Evolutionary conservation across 1,140 invertebrate species (phyloP).

Genomic region (Drosophila jambulina): DNA sequence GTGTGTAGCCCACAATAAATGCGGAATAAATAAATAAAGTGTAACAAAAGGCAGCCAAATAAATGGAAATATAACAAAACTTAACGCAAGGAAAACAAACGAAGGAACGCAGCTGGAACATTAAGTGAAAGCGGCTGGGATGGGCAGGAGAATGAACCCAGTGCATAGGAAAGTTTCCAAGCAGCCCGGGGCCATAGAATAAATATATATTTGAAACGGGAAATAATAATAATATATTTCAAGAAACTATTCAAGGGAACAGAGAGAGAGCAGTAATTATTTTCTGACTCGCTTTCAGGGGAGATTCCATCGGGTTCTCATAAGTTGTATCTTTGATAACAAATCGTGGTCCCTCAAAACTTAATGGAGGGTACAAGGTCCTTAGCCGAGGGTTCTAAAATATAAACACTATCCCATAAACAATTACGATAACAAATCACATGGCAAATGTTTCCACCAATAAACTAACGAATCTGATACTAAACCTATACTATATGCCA

Average conservation of each 20-base stretch:
- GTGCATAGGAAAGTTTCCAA: slow-evolving; percentile 1
- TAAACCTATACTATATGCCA: slow-evolving; percentile 23
- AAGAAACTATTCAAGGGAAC: neutral
- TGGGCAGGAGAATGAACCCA: slow-evolving; percentile 18
- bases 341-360: neutral
- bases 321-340: neutral
- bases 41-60: slow-evolving; percentile 80
- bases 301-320: neutral
- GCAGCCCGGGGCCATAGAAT: neutral
- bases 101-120: slow-evolving; percentile 50
- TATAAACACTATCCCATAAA: slow-evolving; percentile 15
- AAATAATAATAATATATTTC: slow-evolving; percentile 7
- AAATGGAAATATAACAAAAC: slow-evolving; percentile 80
- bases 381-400: neutral
- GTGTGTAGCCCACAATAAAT: slow-evolving; percentile 72
- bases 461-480: slow-evolving; percentile 36
- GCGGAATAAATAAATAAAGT: slow-evolving; percentile 83
- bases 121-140: slow-evolving; percentile 41
- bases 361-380: neutral
- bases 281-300: neutral
- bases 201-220: neutral
- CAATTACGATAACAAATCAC: slow-evolving; percentile 39
- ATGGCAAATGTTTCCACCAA: slow-evolving; percentile 17
- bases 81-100: slow-evolving; percentile 62
- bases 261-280: neutral